Conservation (phyloP, 2,888 invertebrate species). For the Doris montereyensis region DNA sequence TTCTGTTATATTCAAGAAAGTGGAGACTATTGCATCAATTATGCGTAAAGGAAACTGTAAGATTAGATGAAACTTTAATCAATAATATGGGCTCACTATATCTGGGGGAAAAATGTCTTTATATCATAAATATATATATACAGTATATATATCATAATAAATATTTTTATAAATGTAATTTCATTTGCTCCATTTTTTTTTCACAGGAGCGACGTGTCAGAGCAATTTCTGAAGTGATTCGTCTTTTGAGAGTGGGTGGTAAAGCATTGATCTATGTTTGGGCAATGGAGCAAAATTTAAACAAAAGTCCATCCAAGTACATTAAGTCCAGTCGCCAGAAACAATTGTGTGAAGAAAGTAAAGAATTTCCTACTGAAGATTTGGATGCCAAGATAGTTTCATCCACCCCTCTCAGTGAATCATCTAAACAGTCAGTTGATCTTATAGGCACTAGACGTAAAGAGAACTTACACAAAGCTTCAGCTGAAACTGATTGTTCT, state of each 20-base stretch:
- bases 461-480: too few species aligned
- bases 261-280: conserved; percentile 92
- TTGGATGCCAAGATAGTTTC: not conserved
- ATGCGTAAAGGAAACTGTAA: too few species aligned
- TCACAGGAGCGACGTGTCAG: conserved; percentile 81
- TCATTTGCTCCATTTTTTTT: conserved; percentile 48
- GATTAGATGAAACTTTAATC: too few species aligned
- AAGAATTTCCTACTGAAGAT: not conserved
- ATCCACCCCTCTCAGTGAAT: not conserved
- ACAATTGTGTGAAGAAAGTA: not conserved
- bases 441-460: not conserved
- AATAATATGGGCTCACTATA: too few species aligned
- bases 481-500: not conserved
- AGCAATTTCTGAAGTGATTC: conserved; percentile 85
- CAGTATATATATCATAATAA: too few species aligned
- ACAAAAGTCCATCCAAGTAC: conserved; percentile 79
- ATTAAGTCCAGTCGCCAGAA: conserved; percentile 73
- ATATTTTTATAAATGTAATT: too few species aligned
- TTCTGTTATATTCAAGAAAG: too few species aligned
- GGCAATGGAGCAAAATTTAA: conserved; percentile 89
- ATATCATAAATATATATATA: too few species aligned
- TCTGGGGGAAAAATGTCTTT: too few species aligned
- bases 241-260: conserved; percentile 83
- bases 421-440: too few species aligned
- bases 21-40: too few species aligned